A percentile compares a stretch with the other conserved stretches of the same genome.
These are phyloP conservation scores for Sabatieria punctata DNA, from an alignment of 2,888 invertebrate genomes.

Conservation along the genomic window DNA sequence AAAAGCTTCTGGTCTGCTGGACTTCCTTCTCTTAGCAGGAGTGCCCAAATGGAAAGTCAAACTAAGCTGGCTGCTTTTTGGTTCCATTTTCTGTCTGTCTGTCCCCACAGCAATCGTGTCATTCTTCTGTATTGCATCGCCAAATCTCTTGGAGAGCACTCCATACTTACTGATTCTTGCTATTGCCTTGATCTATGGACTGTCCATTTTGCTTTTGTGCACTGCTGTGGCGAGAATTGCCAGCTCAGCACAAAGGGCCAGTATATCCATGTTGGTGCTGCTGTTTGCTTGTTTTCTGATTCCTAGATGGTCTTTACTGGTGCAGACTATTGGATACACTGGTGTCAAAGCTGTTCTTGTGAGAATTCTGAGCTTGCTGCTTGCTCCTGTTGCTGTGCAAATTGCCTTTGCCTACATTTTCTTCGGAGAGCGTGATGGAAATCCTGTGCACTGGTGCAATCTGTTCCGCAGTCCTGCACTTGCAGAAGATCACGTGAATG, in stretches of 20 bases:
- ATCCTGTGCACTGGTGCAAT: background rate
- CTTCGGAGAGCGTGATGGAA: background rate
- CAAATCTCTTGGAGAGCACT: background rate
- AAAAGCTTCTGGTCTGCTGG: conserved; percentile 1
- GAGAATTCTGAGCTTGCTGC: background rate
- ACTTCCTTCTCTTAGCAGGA: background rate
- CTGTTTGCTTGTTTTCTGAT: background rate
- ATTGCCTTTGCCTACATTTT: conserved; percentile 3
- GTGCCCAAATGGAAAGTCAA: background rate
- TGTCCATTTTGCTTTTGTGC: background rate
- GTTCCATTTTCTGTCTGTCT: background rate
- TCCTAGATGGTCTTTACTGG: background rate
- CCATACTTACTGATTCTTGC: background rate
- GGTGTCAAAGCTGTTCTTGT: background rate
- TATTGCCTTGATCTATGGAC: background rate
- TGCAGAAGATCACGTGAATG: background rate
- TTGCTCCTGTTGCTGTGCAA: background rate
- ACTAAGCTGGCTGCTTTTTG: conserved; percentile 2
- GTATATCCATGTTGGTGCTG: background rate
- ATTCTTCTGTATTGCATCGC: too few species aligned
- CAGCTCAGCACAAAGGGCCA: background rate
- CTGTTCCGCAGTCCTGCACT: background rate
- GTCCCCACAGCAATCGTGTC: background rate
- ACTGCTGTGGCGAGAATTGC: background rate
- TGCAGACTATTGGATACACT: background rate